A percentile compares a stretch with the other conserved stretches of the same genome.
phyloP scores from a whole-genome alignment of 2,113 vertebrate species.

The Carassius carassius region DNA sequence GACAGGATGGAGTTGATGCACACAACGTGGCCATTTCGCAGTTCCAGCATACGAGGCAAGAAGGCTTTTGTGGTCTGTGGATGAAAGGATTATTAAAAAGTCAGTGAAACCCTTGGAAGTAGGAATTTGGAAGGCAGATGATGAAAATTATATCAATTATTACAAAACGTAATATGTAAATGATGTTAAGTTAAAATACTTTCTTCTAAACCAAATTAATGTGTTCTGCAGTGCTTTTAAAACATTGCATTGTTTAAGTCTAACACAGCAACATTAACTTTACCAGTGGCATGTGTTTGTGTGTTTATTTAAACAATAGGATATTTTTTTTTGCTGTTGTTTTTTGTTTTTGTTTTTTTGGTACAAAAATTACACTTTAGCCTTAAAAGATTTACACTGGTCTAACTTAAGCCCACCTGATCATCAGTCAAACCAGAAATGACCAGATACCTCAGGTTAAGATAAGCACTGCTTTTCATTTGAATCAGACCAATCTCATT shows the following conservation, averaged over 20 bases:
- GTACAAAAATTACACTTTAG: no score
- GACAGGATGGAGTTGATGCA: conserved; percentile 91
- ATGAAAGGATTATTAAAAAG: conserved; percentile 12
- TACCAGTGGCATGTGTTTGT: background rate
- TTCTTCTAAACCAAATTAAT: background rate
- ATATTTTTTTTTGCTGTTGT: no score
- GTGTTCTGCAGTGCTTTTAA: background rate
- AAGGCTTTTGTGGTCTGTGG: conserved; percentile 93
- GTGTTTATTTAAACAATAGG: background rate
- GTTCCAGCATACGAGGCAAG: conserved; percentile 93
- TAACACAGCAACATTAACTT: conserved; percentile 39
- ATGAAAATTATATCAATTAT: background rate
- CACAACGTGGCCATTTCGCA: conserved; percentile 93
- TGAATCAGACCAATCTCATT: no score
- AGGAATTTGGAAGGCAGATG: conserved; percentile 13
- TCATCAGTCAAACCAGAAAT: no score
- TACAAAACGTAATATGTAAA: background rate
- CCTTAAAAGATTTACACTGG: no score
- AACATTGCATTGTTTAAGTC: conserved; percentile 12
- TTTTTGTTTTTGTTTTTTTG: no score
- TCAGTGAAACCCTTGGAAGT: background rate
- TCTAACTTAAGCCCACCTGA: no score
- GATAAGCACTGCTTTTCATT: no score
- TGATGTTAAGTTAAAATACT: background rate
- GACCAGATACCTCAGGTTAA: no score